A percentile compares a stretch with the other conserved stretches of the same genome.
phyloP scores from a whole-genome alignment of 1,140 invertebrate species.

The Brachionus rubens region DNA sequence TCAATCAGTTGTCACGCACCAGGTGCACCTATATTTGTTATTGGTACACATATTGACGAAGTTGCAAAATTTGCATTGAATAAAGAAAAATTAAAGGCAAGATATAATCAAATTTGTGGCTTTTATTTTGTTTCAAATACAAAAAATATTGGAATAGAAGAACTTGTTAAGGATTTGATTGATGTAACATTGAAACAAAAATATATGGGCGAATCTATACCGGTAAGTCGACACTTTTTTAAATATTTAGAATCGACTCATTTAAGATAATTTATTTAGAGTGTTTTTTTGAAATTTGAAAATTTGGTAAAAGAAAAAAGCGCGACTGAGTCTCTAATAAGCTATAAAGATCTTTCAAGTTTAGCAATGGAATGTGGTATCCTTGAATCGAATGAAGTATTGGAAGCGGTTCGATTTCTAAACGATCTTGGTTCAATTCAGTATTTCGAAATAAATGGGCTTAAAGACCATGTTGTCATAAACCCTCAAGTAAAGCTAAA shows the following conservation, averaged over 20 bases:
- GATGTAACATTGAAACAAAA: conserved; percentile 32
- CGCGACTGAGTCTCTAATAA: background rate
- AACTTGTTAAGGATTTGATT: conserved; percentile 17
- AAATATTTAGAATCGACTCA: too few species aligned
- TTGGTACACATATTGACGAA: conserved; percentile 58
- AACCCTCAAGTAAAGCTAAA: conserved; percentile 51
- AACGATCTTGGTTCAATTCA: conserved; percentile 58
- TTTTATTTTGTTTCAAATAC: conserved; percentile 56
- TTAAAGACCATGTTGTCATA: conserved; percentile 55
- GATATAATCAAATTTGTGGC: conserved; percentile 54
- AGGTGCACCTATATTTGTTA: conserved; percentile 56
- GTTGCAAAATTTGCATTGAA: conserved; percentile 53
- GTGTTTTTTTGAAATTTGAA: conserved; percentile 55
- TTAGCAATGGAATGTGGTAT: conserved; percentile 42
- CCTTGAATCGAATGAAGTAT: conserved; percentile 49
- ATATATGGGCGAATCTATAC: conserved; percentile 53
- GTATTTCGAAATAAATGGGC: conserved; percentile 56
- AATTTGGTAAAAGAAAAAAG: conserved; percentile 44
- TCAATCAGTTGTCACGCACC: conserved; percentile 59
- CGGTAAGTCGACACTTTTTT: conserved; percentile 46
- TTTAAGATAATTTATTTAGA: too few species aligned
- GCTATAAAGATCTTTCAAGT: background rate
- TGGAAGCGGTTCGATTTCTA: conserved; percentile 55
- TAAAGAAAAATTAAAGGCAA: conserved; percentile 50
- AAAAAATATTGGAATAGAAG: conserved; percentile 52